Evolutionary conservation across 2,797 vertebrate genomes (phyloP).

Genomic region (Xiphophorus birchmanni): DNA sequence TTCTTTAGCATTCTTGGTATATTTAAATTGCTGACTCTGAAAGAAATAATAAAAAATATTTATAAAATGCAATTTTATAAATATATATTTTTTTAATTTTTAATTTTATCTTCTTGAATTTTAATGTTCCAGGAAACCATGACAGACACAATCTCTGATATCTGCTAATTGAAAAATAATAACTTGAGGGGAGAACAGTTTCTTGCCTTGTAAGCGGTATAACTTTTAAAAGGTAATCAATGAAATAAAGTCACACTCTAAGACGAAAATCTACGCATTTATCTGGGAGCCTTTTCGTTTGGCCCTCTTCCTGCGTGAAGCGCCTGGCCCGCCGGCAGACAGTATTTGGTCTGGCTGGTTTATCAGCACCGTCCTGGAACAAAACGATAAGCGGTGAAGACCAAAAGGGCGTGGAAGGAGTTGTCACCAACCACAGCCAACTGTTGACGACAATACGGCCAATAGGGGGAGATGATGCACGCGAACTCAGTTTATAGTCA

Average conservation of each 20-base stretch:
- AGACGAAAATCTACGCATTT: background rate
- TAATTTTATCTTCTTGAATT: background rate
- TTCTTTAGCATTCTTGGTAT: background rate
- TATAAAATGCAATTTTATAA: too few relatives aligned
- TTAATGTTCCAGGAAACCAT: background rate
- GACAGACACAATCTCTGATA: background rate
- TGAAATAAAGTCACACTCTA: background rate
- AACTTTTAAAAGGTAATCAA: too few relatives aligned
- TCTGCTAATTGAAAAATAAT: background rate
- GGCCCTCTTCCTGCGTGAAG: background rate
- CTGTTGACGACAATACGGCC: slow-evolving; percentile 52
- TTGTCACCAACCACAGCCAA: slow-evolving; percentile 42
- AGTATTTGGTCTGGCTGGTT: background rate
- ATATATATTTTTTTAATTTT: background rate
- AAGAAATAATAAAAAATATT: too few relatives aligned
- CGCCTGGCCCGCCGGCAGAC: background rate
- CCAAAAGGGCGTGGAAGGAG: slow-evolving; percentile 23
- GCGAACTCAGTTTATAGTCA: slow-evolving; percentile 67
- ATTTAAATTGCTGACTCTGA: background rate
- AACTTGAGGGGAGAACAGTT: background rate
- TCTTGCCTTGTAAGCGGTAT: too few relatives aligned
- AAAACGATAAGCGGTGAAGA: slow-evolving; percentile 29
- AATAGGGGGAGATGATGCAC: slow-evolving; percentile 48
- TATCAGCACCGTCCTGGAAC: slow-evolving; percentile 33
- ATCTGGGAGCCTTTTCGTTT: background rate